Percentiles rank a stretch among this genome's conserved stretches.
Conservation (phyloP, 2,113 vertebrate genomes). For the Bolborhynchus lineola region DNA sequence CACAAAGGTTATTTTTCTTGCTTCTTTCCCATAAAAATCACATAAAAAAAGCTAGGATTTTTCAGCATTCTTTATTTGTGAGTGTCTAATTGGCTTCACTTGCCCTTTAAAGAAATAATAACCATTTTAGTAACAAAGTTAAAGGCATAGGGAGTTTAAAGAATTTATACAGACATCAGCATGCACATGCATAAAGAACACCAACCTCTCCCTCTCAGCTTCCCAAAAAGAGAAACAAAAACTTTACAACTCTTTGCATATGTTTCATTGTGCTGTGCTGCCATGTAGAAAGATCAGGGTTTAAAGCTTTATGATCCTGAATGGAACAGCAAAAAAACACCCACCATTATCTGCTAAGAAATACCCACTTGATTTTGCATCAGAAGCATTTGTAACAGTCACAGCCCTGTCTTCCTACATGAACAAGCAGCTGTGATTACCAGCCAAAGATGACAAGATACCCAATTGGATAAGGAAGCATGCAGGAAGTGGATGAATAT, state of each 20-base stretch:
- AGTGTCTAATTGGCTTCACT: neutral
- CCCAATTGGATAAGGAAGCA: neutral
- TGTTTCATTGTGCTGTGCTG: neutral
- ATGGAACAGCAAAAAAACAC: neutral
- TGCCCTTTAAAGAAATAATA: neutral
- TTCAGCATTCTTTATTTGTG: neutral
- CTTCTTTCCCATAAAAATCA: neutral
- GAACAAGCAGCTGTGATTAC: neutral
- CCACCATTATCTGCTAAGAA: neutral
- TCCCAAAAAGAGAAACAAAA: neutral
- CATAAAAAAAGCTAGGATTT: neutral
- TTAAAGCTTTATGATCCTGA: neutral
- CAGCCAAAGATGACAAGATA: slow-evolving; percentile 3
- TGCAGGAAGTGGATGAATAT: neutral
- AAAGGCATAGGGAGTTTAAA: neutral
- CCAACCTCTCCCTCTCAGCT: neutral
- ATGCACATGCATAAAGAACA: neutral
- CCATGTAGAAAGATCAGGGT: neutral
- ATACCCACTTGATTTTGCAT: neutral
- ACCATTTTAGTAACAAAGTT: neutral
- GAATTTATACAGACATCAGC: neutral
- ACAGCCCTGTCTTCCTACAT: neutral
- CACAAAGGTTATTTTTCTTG: neutral
- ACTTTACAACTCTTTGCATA: neutral
- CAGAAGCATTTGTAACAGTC: neutral